phyloP scores from a whole-genome alignment of 2,113 vertebrate species.

The Phaethon lepturus region DNA sequence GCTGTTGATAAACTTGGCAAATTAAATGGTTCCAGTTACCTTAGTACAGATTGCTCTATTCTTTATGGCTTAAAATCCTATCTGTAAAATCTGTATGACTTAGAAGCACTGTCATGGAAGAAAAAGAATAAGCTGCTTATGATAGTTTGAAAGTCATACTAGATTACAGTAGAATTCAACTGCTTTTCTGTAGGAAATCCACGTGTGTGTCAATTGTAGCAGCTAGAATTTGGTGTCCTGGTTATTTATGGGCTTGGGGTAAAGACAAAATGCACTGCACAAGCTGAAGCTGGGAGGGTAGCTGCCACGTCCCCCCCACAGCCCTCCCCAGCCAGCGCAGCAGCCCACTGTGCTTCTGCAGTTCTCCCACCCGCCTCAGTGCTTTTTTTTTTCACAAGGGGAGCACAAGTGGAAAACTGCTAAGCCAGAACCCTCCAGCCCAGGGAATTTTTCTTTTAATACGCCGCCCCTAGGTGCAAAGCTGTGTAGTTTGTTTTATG shows the following conservation, averaged over 20 bases:
- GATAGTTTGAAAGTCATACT: background rate
- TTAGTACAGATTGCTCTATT: background rate
- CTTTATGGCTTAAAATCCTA: constrained; percentile 11
- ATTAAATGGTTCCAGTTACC: background rate
- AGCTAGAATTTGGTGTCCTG: background rate
- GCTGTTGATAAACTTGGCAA: constrained; percentile 7
- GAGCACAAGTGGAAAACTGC: background rate
- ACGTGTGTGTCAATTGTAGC: background rate
- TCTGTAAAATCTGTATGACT: background rate
- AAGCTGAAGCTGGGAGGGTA: background rate
- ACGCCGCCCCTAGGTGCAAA: background rate
- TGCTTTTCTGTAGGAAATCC: background rate
- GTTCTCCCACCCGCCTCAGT: too few species aligned
- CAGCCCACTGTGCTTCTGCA: background rate
- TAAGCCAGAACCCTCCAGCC: background rate
- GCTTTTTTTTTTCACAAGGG: background rate
- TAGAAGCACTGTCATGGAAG: background rate
- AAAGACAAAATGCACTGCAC: background rate
- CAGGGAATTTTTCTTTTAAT: background rate
- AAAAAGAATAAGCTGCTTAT: constrained; percentile 13
- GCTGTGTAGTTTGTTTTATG: background rate
- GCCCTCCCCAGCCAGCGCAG: background rate
- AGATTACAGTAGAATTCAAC: background rate
- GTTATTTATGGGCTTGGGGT: background rate
- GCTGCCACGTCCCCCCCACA: background rate